Evolutionary conservation across 2,113 vertebrate species (phyloP).

Genomic region (Siniperca chuatsi): DNA sequence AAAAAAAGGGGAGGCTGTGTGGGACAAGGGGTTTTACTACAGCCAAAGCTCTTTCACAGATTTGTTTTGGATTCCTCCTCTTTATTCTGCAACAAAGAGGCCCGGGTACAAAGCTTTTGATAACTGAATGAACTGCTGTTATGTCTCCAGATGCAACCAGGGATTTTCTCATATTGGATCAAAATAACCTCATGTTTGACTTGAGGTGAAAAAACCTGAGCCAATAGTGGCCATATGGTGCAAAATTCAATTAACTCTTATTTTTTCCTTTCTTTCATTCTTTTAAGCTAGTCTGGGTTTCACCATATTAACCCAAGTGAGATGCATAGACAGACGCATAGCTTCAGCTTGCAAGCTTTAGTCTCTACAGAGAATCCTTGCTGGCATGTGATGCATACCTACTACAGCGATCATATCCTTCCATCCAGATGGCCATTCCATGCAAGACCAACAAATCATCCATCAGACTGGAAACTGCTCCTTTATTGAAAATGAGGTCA

Average conservation of each 20-base stretch:
- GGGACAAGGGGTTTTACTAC: conserved; percentile 79
- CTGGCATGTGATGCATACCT: conserved; percentile 78
- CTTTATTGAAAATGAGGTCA: conserved; percentile 90
- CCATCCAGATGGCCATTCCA: conserved; percentile 83
- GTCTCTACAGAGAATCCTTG: conserved; percentile 32
- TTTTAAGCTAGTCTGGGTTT: conserved; percentile 45
- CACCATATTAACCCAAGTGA: conserved; percentile 36
- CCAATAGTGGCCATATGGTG: conserved; percentile 73
- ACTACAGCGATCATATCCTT: conserved; percentile 78
- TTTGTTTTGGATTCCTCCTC: conserved; percentile 82
- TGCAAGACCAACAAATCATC: conserved; percentile 84
- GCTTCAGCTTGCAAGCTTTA: conserved; percentile 42
- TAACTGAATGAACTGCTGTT: conserved; percentile 81
- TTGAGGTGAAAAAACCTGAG: conserved; percentile 61
- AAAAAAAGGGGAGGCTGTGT: conserved; percentile 76
- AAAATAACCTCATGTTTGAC: conserved; percentile 77
- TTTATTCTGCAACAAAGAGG: conserved; percentile 85
- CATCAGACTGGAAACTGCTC: conserved; percentile 83
- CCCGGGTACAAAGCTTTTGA: conserved; percentile 76
- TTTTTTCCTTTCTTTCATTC: not conserved
- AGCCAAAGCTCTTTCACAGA: conserved; percentile 78
- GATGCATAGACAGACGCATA: conserved; percentile 23
- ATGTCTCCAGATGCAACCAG: conserved; percentile 74
- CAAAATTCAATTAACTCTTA: conserved; percentile 65
- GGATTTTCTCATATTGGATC: conserved; percentile 75